Conservation (phyloP, 2,113 vertebrate genomes). For the Malurus alboscapulatus region DNA sequence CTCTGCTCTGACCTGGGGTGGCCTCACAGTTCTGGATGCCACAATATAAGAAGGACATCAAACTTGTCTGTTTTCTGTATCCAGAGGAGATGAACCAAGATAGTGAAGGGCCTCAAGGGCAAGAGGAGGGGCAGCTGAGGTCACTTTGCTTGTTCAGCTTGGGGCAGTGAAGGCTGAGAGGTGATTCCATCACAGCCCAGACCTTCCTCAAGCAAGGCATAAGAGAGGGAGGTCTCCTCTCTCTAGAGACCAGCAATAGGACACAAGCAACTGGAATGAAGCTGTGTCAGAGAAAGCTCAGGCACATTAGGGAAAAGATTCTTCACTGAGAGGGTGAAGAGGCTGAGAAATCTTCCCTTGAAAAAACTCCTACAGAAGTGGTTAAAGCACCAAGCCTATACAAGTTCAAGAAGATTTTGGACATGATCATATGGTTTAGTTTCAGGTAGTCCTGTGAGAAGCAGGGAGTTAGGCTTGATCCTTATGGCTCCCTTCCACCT, state of each 20-base stretch:
- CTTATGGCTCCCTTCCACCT: neutral
- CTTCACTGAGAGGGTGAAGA: neutral
- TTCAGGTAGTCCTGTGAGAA: neutral
- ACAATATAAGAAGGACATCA: neutral
- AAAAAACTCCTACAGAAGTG: neutral
- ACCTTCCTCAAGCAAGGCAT: neutral
- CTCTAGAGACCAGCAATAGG: neutral
- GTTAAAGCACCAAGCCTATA: neutral
- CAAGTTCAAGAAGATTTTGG: neutral
- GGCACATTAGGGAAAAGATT: neutral
- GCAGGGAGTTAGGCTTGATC: neutral
- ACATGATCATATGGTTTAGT: neutral
- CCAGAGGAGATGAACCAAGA: neutral
- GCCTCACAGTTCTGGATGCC: fast-evolving
- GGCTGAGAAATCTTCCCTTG: neutral
- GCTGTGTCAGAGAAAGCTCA: neutral
- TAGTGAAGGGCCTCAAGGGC: neutral
- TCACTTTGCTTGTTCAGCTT: neutral
- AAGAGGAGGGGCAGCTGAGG: neutral
- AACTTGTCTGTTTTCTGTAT: neutral
- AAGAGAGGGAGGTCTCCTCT: neutral
- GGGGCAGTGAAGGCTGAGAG: neutral
- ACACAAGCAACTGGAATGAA: neutral
- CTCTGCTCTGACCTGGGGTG: fast-evolving
- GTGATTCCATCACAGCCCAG: neutral